Percentiles rank a stretch among this genome's conserved stretches.
Evolutionary conservation across 2,888 invertebrate species (phyloP).

Genomic region (Calameuta idolon): DNA sequence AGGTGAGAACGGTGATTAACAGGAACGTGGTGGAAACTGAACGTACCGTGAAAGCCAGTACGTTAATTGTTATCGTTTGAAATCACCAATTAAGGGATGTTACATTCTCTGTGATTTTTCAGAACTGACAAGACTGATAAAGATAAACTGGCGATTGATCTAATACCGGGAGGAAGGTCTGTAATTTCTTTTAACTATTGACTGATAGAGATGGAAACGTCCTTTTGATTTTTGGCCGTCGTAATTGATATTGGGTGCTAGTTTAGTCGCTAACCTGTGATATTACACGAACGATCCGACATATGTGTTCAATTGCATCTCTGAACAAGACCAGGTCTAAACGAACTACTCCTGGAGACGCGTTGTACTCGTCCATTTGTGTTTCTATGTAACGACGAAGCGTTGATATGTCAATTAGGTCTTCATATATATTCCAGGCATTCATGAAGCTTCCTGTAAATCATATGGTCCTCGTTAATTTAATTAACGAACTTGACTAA

Average conservation of each 20-base stretch:
- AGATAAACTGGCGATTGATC: background rate
- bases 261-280: conserved; percentile 69
- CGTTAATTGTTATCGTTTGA: background rate
- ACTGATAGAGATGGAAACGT: background rate
- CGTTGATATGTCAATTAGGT: conserved; percentile 74
- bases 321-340: conserved; percentile 88
- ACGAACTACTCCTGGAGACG: conserved; percentile 79
- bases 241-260: background rate
- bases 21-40: background rate
- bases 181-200: background rate
- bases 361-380: conserved; percentile 84
- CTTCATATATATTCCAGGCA: conserved; percentile 82
- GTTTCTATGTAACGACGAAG: conserved; percentile 70
- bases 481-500: background rate
- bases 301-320: conserved; percentile 89
- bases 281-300: conserved; percentile 84
- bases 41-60: background rate
- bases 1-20: background rate
- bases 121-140: background rate
- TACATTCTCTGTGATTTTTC: background rate
- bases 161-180: background rate
- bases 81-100: background rate
- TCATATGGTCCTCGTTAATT: background rate
- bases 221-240: background rate
- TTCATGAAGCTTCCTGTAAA: conserved; percentile 77